phyloP scores from a whole-genome alignment of 1,140 invertebrate species.

The Nephotettix cincticeps region DNA sequence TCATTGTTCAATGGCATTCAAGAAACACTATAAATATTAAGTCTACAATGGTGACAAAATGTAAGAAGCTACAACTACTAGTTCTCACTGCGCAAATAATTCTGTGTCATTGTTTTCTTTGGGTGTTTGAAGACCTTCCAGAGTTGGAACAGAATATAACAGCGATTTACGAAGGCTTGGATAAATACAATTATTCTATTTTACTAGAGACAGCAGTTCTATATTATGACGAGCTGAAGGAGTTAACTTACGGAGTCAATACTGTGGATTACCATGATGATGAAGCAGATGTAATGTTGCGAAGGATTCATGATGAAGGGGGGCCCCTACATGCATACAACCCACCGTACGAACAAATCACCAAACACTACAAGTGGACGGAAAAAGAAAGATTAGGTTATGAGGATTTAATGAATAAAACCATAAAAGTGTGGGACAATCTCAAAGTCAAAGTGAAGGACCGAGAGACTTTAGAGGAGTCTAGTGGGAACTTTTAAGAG shows the following conservation, averaged over 20 bases:
- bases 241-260: background rate
- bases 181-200: background rate
- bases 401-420: conserved; percentile 7
- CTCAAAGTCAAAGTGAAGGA: background rate
- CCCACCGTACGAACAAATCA: background rate
- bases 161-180: background rate
- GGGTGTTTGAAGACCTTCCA: background rate
- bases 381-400: background rate
- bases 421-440: background rate
- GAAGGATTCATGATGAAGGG: background rate
- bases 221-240: conserved; percentile 5
- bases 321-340: background rate
- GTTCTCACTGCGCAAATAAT: background rate
- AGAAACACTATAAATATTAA: too few species aligned
- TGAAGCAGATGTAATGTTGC: background rate
- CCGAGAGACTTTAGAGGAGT: background rate
- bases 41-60: too few species aligned
- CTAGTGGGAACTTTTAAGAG: background rate
- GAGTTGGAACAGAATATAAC: background rate
- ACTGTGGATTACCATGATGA: background rate
- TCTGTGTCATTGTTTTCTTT: background rate
- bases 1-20: too few species aligned
- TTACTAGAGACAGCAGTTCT: background rate
- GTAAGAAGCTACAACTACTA: too few species aligned
- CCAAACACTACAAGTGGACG: background rate